A percentile compares a stretch with the other conserved stretches of the same genome.
Conservation (phyloP, 2,113 vertebrate genomes). For the Silurus glanis region DNA sequence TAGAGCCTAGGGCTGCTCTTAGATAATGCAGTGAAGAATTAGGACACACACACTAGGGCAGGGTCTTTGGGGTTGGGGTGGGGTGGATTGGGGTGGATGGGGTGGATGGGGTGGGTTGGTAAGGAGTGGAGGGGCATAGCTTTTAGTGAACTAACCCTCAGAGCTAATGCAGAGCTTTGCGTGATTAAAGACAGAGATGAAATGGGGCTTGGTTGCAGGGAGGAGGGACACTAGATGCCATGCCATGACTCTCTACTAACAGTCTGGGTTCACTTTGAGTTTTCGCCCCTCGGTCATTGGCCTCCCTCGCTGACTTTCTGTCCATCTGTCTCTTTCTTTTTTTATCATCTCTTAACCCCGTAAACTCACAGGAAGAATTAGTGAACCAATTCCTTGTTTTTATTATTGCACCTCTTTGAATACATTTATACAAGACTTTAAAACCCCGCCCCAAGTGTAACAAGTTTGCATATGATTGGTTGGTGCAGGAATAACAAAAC, state of each 20-base stretch:
- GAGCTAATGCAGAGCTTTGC: constrained; percentile 55
- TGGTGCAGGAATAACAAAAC: background rate
- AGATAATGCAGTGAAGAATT: constrained; percentile 69
- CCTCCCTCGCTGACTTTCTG: background rate
- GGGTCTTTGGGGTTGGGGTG: too few relatives aligned
- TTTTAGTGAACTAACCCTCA: constrained; percentile 43
- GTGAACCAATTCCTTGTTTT: background rate
- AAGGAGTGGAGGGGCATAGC: background rate
- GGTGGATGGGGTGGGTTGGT: too few relatives aligned
- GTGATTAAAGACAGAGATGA: constrained; percentile 48
- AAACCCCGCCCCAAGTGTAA: background rate
- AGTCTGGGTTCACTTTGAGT: constrained; percentile 26
- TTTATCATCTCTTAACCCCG: constrained; percentile 10
- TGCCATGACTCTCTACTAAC: constrained; percentile 31
- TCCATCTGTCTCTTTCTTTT: constrained; percentile 12
- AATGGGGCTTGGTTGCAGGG: background rate
- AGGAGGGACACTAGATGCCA: constrained; percentile 28
- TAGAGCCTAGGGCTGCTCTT: constrained; percentile 44
- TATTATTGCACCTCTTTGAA: background rate
- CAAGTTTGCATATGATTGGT: background rate
- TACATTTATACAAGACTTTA: background rate
- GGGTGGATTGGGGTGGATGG: too few relatives aligned
- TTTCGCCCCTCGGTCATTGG: constrained; percentile 17
- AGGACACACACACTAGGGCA: constrained; percentile 57
- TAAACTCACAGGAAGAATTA: background rate